Percentiles rank a stretch among this genome's conserved stretches.
Evolutionary conservation across 1,140 invertebrate genomes (phyloP).

Genomic region (Chrysomallon squamiferum): DNA sequence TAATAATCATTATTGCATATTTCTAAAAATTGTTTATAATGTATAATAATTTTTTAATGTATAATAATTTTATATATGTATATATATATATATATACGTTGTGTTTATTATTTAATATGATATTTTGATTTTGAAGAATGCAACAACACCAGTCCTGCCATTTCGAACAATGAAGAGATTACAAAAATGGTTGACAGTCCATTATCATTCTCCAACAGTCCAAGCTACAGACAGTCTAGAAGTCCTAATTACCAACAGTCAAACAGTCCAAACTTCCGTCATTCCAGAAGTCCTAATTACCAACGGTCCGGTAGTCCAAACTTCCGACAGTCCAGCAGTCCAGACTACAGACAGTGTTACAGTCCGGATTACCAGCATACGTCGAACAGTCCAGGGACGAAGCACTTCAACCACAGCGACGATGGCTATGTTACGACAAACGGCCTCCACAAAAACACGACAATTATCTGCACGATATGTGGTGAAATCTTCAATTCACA

Average conservation of each 20-base stretch:
- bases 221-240: background rate
- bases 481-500: conserved; percentile 17
- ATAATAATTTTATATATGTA: no score
- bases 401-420: conserved; percentile 10
- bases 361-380: background rate
- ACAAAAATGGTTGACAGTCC: no score
- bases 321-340: background rate
- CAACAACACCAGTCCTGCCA: background rate
- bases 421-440: background rate
- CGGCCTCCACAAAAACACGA: background rate
- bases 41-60: no score
- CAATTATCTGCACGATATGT: conserved; percentile 13
- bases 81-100: no score
- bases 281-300: background rate
- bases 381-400: background rate
- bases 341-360: background rate
- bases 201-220: background rate
- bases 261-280: background rate
- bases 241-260: background rate
- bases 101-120: no score
- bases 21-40: no score
- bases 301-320: background rate
- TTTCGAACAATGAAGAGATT: no score
- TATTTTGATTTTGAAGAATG: background rate
- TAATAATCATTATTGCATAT: no score